Conservation (phyloP, 1,140 invertebrate species). For the Saccostrea echinata region DNA sequence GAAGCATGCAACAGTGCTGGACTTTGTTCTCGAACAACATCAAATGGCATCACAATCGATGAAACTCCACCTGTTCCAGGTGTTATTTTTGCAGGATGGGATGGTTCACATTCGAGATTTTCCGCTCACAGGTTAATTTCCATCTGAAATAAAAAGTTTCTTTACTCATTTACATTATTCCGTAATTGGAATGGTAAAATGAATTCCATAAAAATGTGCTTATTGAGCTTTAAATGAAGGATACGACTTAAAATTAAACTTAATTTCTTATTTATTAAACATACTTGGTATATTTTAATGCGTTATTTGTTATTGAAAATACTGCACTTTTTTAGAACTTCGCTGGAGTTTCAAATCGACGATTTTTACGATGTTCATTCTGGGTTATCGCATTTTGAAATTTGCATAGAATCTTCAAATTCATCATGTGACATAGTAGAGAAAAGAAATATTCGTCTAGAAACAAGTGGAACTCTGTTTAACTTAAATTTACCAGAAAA, state of each 20-base stretch:
- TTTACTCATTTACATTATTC: too few species aligned
- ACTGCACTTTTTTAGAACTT: conserved; percentile 49
- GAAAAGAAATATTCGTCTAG: conserved; percentile 38
- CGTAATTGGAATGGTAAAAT: too few species aligned
- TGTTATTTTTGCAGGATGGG: conserved; percentile 48
- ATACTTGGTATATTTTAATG: neutral
- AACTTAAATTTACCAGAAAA: conserved; percentile 51
- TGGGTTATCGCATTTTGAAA: conserved; percentile 60
- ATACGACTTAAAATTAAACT: neutral
- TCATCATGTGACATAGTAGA: conserved; percentile 56
- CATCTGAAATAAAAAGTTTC: too few species aligned
- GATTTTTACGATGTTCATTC: conserved; percentile 69
- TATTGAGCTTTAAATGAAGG: too few species aligned
- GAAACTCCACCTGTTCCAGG: conserved; percentile 60
- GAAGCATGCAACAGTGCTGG: conserved; percentile 60
- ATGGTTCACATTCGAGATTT: neutral
- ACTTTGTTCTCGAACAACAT: conserved; percentile 56
- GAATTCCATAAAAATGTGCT: too few species aligned
- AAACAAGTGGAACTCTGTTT: conserved; percentile 43
- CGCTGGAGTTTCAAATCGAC: conserved; percentile 54
- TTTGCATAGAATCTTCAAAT: conserved; percentile 55
- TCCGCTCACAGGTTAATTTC: neutral
- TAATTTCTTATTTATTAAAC: neutral
- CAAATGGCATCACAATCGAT: conserved; percentile 62
- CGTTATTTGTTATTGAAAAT: neutral